These are phyloP conservation scores for Rhadina sibilatrix DNA, from an alignment of 2,113 vertebrate species.

Conservation along the genomic window DNA sequence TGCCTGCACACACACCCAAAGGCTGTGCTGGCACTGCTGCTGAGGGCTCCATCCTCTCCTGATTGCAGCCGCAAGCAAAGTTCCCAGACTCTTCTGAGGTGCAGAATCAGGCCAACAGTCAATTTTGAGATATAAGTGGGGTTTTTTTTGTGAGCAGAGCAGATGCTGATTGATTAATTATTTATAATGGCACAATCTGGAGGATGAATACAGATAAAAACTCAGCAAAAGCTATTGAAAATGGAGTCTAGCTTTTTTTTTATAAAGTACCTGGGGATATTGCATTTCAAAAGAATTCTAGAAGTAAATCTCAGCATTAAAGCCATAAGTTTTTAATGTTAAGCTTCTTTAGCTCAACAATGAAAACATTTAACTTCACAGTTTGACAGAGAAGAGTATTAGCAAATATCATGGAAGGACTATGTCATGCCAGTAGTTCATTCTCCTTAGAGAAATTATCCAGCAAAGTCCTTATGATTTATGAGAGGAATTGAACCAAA, in stretches of 20 bases:
- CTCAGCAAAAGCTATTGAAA: constrained; percentile 27
- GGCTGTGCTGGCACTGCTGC: neutral
- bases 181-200: constrained; percentile 23
- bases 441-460: constrained; percentile 34
- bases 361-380: constrained; percentile 66
- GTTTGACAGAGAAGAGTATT: constrained; percentile 60
- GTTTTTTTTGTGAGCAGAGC: neutral
- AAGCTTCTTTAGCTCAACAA: constrained; percentile 65
- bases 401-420: constrained; percentile 48
- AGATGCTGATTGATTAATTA: constrained; percentile 47
- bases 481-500: neutral
- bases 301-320: constrained; percentile 60
- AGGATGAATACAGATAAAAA: constrained; percentile 36
- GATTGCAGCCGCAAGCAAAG: neutral
- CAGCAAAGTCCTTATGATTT: constrained; percentile 20
- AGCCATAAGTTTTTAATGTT: constrained; percentile 57
- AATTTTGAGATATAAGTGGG: neutral
- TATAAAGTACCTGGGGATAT: constrained; percentile 10
- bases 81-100: neutral
- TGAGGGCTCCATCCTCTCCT: neutral
- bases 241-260: neutral
- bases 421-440: constrained; percentile 25
- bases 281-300: constrained; percentile 50
- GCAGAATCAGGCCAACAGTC: neutral
- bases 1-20: neutral